phyloP scores from a whole-genome alignment of 2,797 vertebrate genomes.

The Eidolon dupreanum region DNA sequence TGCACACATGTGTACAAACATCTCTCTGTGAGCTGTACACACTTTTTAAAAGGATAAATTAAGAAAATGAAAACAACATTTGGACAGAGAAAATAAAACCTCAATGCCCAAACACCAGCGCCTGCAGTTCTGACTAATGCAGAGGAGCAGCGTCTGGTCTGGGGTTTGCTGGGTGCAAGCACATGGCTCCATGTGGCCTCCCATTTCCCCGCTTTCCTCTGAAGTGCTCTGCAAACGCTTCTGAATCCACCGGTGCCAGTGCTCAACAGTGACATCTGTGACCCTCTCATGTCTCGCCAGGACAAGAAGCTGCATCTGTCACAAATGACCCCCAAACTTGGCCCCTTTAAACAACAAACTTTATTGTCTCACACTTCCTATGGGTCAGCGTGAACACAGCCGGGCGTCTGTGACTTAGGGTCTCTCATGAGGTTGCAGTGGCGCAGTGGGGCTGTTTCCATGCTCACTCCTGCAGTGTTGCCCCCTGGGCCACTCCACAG shows the following conservation, averaged over 20 bases:
- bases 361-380: neutral
- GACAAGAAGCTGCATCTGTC: neutral
- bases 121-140: neutral
- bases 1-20: too few species aligned
- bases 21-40: neutral
- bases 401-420: fast-evolving
- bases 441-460: neutral
- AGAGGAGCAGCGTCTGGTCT: fast-evolving
- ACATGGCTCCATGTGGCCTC: neutral
- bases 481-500: neutral
- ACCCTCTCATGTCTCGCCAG: neutral
- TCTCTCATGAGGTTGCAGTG: neutral
- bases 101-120: neutral
- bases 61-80: neutral
- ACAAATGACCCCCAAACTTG: neutral
- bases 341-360: neutral
- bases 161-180: too few species aligned
- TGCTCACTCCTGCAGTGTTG: neutral
- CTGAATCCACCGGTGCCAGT: neutral
- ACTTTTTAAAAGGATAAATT: neutral
- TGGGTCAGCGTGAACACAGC: neutral
- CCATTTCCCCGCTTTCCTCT: neutral
- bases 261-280: neutral
- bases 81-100: neutral
- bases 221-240: neutral